Conservation (phyloP, 2,888 invertebrate species). For the Euplexia lucipara region DNA sequence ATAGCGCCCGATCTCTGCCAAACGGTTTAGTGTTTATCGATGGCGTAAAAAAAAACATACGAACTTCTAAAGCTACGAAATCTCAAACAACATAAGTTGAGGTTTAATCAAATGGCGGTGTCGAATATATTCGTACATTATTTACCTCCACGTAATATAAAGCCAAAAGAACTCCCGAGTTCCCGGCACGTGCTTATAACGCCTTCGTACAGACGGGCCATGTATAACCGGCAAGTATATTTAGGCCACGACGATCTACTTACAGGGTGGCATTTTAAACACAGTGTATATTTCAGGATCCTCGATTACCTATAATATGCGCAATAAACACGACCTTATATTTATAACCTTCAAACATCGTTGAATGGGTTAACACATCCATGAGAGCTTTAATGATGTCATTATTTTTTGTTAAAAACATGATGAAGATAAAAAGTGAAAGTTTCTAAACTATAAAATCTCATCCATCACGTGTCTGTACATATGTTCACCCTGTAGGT, state of each 20-base stretch:
- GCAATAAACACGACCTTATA: conserved; percentile 14
- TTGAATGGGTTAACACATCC: not conserved
- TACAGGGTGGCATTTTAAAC: conserved; percentile 41
- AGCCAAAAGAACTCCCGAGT: conserved; percentile 27
- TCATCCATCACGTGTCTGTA: not conserved
- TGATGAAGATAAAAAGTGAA: not conserved
- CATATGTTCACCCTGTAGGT: conserved; percentile 22
- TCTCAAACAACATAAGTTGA: not conserved
- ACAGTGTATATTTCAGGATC: conserved; percentile 14
- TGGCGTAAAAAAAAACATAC: not conserved
- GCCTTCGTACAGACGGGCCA: conserved; percentile 32
- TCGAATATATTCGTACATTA: conserved; percentile 13
- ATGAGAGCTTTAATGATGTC: not conserved
- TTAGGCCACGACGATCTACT: conserved; percentile 22
- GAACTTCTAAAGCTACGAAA: not conserved
- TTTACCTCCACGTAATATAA: conserved; percentile 6
- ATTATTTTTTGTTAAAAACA: not conserved
- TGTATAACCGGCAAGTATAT: conserved; percentile 25
- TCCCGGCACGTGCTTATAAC: conserved; percentile 28
- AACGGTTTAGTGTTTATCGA: conserved; percentile 1
- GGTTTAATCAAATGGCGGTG: conserved; percentile 24
- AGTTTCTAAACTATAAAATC: not conserved
- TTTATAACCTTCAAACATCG: conserved; percentile 9
- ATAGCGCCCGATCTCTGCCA: conserved; percentile 3
- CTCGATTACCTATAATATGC: conserved; percentile 6